These are phyloP conservation scores for Ursus arctos DNA, from an alignment of 2,113 vertebrate species.

Conservation along the genomic window DNA sequence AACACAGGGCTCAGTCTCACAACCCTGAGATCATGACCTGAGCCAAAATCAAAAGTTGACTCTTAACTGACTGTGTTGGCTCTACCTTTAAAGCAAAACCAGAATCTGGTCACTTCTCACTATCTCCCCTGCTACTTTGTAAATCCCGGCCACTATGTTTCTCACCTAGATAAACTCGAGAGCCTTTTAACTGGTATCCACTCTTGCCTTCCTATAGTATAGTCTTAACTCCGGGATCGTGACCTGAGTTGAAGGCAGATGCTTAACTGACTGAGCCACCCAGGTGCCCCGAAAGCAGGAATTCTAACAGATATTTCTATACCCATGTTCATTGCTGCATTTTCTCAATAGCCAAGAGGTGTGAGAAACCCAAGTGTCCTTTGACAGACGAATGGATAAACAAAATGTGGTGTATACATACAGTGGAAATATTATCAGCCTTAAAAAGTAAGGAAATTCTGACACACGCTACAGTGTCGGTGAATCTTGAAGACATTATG, in stretches of 20 bases:
- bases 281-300: not conserved
- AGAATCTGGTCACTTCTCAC: not conserved
- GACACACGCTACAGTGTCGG: not conserved
- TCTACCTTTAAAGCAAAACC: slow-evolving; percentile 5
- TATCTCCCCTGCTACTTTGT: not conserved
- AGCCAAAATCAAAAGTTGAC: not conserved
- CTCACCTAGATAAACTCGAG: not conserved
- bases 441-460: slow-evolving; percentile 17
- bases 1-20: not conserved
- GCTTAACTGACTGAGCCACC: not conserved
- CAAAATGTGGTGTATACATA: not conserved
- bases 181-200: not conserved
- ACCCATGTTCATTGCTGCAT: not conserved
- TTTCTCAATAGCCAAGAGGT: not conserved
- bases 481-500: not conserved
- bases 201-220: not conserved
- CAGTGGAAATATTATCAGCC: not conserved
- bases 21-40: not conserved
- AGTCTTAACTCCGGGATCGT: not conserved
- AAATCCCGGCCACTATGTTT: not conserved
- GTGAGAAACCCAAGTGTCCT: not conserved
- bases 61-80: not conserved
- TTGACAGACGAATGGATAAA: not conserved
- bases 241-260: not conserved
- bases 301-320: not conserved